Base-by-base conservation (phyloP, 2,797 vertebrate genomes). In the Pseudochromis fuscus region DNA sequence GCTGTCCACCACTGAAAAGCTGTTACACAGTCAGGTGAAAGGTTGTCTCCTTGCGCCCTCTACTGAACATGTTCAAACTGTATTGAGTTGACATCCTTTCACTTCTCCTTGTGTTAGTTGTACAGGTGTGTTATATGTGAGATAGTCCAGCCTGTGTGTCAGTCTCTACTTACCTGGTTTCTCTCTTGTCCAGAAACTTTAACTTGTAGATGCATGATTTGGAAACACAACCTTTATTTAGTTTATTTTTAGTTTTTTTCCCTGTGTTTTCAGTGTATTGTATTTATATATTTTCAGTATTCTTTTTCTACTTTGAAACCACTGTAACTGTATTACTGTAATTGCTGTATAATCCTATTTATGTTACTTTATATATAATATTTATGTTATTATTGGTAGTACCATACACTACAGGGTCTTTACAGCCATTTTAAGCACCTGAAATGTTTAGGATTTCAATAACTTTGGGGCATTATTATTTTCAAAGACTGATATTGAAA, bases 21-120 rank as follows among this genome's bases (percentile, higher is more conserved):
- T 64, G 56, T 48, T 51, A 66, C 15, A 21, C 62, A 68, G 31
- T 57, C 63, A 62, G 67, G 30, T 68, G 45, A 56, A 85, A 67
- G 59, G 79, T 64, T 83, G 83, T 76, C 53, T 74, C 35, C 19
- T 83, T 84, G 86, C 87, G 86, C 88, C 90, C 88, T 81, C 90
- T 92, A 63, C 82, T 83, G 87, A 89, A 77, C 40, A 65, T 23
- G 57, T 37, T 53, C 23, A 48, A 27, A 65, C 46, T 42, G 2
- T 40, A 67, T 42, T 75, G 25, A 61, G 67, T 30, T 52, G 3
- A 65, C 7, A n/a, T 56, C 16, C 42, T 50, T 31, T 37, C 31
- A 40, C 13, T 4, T 38, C 28, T 19, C 23, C 19, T 11, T 51
- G 19, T 9, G 19, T 55, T 45, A 42, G 11, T 33, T 33, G 12